Evolutionary conservation across 2,888 invertebrate genomes (phyloP).

Genomic region (Netelia melanura): DNA sequence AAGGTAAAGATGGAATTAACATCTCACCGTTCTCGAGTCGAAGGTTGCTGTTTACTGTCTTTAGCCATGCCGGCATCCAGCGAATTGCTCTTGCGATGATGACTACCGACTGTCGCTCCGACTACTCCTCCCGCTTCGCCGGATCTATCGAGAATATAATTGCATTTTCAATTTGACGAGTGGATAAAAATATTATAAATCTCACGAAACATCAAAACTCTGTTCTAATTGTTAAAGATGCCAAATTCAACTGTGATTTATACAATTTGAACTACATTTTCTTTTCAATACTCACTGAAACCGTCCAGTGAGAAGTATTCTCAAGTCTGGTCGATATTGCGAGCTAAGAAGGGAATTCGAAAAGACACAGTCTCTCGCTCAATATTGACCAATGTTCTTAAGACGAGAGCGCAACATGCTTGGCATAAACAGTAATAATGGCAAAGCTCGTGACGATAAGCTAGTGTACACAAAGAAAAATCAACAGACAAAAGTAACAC

Average conservation of each 20-base stretch:
- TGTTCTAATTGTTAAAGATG: neutral
- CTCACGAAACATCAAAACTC: constrained; percentile 9
- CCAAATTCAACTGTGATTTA: neutral
- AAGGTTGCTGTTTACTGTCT: constrained; percentile 85
- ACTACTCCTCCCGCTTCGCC: constrained; percentile 79
- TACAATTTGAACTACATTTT: neutral
- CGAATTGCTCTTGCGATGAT: constrained; percentile 93
- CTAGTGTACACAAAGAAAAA: constrained; percentile 20
- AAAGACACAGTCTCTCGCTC: constrained; percentile 47
- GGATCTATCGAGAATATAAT: constrained; percentile 74
- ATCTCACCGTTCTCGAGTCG: constrained; percentile 86
- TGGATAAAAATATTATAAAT: neutral
- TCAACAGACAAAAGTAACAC: constrained; percentile 35
- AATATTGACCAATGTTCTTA: constrained; percentile 43
- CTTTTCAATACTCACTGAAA: constrained; percentile 61
- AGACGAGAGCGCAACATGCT: constrained; percentile 37
- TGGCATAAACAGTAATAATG: neutral
- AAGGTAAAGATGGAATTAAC: constrained; percentile 18
- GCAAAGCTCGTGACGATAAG: constrained; percentile 49
- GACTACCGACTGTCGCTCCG: constrained; percentile 82
- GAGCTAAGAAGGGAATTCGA: constrained; percentile 61
- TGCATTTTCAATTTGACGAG: neutral
- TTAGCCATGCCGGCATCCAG: constrained; percentile 89
- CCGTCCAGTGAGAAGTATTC: constrained; percentile 65
- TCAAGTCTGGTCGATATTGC: constrained; percentile 63